phyloP scores from a whole-genome alignment of 1,140 invertebrate species.

The Argopecten irradians region DNA sequence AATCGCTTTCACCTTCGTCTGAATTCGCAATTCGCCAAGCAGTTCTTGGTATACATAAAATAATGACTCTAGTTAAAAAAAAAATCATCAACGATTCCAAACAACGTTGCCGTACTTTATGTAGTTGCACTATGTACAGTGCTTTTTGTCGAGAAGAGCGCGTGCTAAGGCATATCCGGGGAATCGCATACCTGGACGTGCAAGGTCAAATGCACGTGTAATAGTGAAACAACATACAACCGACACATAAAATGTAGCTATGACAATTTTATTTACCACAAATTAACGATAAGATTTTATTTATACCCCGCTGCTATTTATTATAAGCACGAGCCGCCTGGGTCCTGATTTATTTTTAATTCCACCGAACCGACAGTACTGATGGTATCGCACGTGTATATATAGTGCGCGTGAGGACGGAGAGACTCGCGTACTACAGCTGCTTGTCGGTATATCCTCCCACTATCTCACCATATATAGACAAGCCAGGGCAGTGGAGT shows the following conservation, averaged over 20 bases:
- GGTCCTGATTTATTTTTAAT: not conserved
- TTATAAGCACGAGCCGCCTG: not conserved
- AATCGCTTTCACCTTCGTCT: too few species aligned
- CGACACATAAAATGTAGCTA: not conserved
- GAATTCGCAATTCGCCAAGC: too few species aligned
- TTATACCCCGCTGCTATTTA: not conserved
- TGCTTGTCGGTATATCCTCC: not conserved
- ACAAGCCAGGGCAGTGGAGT: not conserved
- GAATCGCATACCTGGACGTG: not conserved
- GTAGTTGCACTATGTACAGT: too few species aligned
- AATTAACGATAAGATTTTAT: not conserved
- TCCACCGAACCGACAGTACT: not conserved
- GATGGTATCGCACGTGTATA: not conserved
- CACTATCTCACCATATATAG: not conserved
- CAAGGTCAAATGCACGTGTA: not conserved
- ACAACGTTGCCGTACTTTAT: too few species aligned
- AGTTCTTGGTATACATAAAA: too few species aligned
- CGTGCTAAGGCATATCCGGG: too few species aligned
- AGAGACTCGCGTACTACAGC: not conserved
- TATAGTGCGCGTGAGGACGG: slow-evolving; percentile 5
- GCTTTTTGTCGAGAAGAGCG: too few species aligned
- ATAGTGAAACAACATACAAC: not conserved
- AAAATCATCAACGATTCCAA: too few species aligned
- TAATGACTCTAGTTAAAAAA: too few species aligned
- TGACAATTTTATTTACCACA: not conserved